These are phyloP conservation scores for Corticium candelabrum DNA, from an alignment of 37 sponge, comb jelly and placozoan genomes.

Conservation along the genomic window DNA sequence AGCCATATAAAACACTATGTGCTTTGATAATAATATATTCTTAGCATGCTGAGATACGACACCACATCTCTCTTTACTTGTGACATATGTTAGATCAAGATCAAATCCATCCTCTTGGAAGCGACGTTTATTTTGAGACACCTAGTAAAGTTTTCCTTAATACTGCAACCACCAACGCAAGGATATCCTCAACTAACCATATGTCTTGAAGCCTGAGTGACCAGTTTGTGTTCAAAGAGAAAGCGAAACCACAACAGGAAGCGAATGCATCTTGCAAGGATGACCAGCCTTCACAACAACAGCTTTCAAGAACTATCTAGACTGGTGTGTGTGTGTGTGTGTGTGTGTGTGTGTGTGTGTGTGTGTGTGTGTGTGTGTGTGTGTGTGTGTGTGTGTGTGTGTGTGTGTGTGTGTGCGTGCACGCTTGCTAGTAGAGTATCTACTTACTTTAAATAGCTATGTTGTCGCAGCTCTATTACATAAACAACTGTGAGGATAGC, in stretches of 20 bases:
- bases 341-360: too few species aligned
- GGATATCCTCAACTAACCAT: not conserved
- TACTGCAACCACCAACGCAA: too few species aligned
- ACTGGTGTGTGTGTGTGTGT: too few species aligned
- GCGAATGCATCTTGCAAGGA: not conserved
- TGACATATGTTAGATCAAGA: slow-evolving; percentile 68
- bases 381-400: too few species aligned
- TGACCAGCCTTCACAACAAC: not conserved
- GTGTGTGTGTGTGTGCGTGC: too few species aligned
- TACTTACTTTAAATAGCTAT: not conserved
- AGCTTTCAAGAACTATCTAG: too few species aligned
- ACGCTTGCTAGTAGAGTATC: not conserved
- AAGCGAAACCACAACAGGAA: not conserved
- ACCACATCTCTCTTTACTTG: too few species aligned
- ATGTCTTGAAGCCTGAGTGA: not conserved
- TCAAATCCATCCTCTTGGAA: slow-evolving; percentile 51
- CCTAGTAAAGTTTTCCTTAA: slow-evolving; percentile 14
- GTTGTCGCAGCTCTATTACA: not conserved
- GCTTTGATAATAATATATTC: too few species aligned
- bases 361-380: too few species aligned
- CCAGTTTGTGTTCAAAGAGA: not conserved
- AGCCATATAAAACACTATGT: not conserved
- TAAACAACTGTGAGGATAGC: slow-evolving; percentile 18
- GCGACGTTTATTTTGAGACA: slow-evolving; percentile 61
- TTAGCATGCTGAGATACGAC: too few species aligned